Evolutionary conservation across 2,113 vertebrate species (phyloP).

Genomic region (Podarcis raffonei): DNA sequence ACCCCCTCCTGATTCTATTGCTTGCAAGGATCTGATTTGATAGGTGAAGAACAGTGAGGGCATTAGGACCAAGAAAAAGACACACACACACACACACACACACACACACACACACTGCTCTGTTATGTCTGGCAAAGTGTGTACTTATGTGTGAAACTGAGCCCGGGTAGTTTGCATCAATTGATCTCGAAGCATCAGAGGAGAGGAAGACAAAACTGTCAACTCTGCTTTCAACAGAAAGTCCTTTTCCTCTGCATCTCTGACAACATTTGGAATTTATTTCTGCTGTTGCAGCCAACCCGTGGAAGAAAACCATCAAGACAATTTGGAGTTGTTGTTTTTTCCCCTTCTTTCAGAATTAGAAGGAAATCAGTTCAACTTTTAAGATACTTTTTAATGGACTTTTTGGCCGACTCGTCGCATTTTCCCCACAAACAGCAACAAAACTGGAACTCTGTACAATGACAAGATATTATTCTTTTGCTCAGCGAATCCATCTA

Average conservation of each 20-base stretch:
- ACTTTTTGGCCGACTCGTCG: conserved; percentile 41
- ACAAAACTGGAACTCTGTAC: conserved; percentile 29
- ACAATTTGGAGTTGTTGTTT: conserved; percentile 6
- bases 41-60: conserved; percentile 72
- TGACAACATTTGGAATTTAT: conserved; percentile 48
- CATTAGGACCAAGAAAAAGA: conserved; percentile 81
- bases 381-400: conserved; percentile 39
- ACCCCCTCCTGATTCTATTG: conserved; percentile 50
- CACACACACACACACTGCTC: conserved; percentile 50
- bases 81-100: conserved; percentile 7
- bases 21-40: conserved; percentile 56
- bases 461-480: conserved; percentile 37
- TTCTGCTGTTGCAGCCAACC: conserved; percentile 45
- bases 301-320: conserved; percentile 47
- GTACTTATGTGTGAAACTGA: conserved; percentile 75
- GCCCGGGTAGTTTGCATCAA: conserved; percentile 76
- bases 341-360: conserved; percentile 45
- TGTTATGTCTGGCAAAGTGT: conserved; percentile 75
- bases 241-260: conserved; percentile 22
- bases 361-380: not conserved
- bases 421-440: conserved; percentile 3
- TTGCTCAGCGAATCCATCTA: conserved; percentile 52
- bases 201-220: conserved; percentile 56
- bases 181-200: conserved; percentile 72
- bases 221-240: conserved; percentile 56